These are phyloP conservation scores for Aurelia sp. DNA, from an alignment of 30 jellyfish, hydroid and myxozoan species.

Conservation along the genomic window DNA sequence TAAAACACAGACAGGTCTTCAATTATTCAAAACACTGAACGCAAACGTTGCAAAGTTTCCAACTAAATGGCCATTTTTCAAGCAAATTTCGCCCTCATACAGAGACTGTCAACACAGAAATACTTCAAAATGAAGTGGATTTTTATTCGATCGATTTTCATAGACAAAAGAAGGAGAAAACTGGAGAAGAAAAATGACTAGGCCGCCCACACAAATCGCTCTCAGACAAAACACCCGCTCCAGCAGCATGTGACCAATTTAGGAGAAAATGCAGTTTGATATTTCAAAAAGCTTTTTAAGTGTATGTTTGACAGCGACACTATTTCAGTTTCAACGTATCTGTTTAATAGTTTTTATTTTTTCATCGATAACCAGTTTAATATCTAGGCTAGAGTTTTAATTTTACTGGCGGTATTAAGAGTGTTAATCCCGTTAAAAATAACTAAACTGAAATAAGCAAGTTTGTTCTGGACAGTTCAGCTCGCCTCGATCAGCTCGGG, in stretches of 20 bases:
- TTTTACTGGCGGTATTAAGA: no score
- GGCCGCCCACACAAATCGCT: constrained; percentile 63
- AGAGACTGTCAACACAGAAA: neutral
- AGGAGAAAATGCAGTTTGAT: constrained; percentile 90
- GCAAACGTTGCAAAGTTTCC: neutral
- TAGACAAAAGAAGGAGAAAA: neutral
- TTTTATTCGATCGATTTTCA: neutral
- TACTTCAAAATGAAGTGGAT: neutral
- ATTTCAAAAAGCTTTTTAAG: constrained; percentile 20
- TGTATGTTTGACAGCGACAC: no score
- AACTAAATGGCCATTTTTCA: neutral
- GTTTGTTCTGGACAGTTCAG: no score
- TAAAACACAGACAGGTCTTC: constrained; percentile 45
- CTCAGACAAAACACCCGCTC: constrained; percentile 73
- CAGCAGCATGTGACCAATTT: constrained; percentile 50
- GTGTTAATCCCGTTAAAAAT: no score
- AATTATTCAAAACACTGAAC: neutral
- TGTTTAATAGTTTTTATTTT: no score
- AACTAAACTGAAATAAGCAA: no score
- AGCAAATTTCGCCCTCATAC: neutral
- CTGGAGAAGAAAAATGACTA: neutral
- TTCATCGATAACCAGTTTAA: no score
- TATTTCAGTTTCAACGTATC: no score
- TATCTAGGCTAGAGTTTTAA: no score
- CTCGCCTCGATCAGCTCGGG: no score